A percentile compares a stretch with the other conserved stretches of the same genome.
Evolutionary conservation across 1,140 invertebrate genomes (phyloP).

Genomic region (Pollicipes pollicipes): DNA sequence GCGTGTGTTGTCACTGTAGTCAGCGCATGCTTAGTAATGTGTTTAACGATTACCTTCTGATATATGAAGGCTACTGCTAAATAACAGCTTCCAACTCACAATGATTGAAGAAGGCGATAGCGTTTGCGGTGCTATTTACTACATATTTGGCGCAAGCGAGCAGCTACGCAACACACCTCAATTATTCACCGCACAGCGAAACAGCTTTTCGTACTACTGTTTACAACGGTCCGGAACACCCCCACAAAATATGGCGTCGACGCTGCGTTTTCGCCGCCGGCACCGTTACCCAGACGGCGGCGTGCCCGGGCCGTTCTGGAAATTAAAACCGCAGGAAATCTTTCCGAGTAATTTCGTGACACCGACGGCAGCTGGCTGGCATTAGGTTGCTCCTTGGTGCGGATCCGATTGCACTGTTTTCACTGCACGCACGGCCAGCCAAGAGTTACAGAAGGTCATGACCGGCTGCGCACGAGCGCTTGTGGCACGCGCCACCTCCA

Average conservation of each 20-base stretch:
- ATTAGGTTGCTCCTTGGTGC: neutral
- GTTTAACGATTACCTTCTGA: too few relatives aligned
- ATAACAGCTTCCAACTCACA: too few relatives aligned
- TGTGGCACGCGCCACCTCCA: neutral
- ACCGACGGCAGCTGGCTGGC: neutral
- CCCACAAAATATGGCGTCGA: neutral
- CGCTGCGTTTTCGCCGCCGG: neutral
- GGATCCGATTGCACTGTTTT: neutral
- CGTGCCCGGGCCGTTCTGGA: neutral
- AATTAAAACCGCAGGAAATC: constrained; percentile 1
- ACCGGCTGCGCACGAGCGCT: neutral
- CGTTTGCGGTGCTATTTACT: too few relatives aligned
- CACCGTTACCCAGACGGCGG: neutral
- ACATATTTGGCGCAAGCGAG: too few relatives aligned
- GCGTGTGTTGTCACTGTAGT: too few relatives aligned
- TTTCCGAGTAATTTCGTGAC: neutral
- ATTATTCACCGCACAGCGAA: too few relatives aligned
- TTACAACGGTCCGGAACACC: too few relatives aligned
- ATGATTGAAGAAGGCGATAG: too few relatives aligned
- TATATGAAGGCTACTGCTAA: too few relatives aligned
- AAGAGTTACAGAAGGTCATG: neutral
- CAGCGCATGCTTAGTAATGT: too few relatives aligned
- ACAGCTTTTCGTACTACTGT: too few relatives aligned
- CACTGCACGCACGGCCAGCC: neutral
- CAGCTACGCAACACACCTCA: too few relatives aligned